Evolutionary conservation across 2,113 vertebrate genomes (phyloP), one percentile per base, ranked within the genome.

Genomic region (Willisornis vidua): DNA sequence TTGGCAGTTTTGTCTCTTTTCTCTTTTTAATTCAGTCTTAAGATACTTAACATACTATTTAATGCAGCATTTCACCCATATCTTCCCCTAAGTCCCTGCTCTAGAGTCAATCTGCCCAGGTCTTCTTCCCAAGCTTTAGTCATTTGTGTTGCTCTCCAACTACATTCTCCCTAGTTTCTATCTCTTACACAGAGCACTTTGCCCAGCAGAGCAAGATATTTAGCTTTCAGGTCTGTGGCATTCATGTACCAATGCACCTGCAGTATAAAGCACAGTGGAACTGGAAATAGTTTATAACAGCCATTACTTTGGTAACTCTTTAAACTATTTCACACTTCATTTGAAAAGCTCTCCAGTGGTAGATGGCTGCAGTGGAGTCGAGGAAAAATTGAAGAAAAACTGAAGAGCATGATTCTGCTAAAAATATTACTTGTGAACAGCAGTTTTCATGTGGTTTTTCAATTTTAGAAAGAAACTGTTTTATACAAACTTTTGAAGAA

Each of bases 321-420:
- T 84, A 92, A 86, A 85, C 74, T 87, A 92, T 92, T 96, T 96
- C 92, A 93, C 83, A 81, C 88, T 88, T 93, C 86, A 90, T 94
- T 96, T 96, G 73, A 65, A 89, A 94, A 59, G 61, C 43, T 96
- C 63, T 90, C 73, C 73, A 72, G 66, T 77, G 79, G 80, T 65
- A 58, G 37, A 18, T 41, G 25, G n/a, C 67, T 92, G 70, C 49
- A 96, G 83, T 52, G 4, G 83, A 54, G 89, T 92, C 54, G 58
- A 85, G 58, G 31, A 66, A 96, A 93, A 82, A 78, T 61, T 57
- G 70, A 89, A 90, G 83, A 93, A 96, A 93, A 85, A 78, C 65
- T 57, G 70, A 89, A 90, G 83, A 91, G 66, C 54, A 65, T 4
- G 52, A n/a, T 43, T 81, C 68, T 82, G 65, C n/a, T 85, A 68